phyloP scores from a whole-genome alignment of 2,113 vertebrate genomes.

The Nicator chloris region DNA sequence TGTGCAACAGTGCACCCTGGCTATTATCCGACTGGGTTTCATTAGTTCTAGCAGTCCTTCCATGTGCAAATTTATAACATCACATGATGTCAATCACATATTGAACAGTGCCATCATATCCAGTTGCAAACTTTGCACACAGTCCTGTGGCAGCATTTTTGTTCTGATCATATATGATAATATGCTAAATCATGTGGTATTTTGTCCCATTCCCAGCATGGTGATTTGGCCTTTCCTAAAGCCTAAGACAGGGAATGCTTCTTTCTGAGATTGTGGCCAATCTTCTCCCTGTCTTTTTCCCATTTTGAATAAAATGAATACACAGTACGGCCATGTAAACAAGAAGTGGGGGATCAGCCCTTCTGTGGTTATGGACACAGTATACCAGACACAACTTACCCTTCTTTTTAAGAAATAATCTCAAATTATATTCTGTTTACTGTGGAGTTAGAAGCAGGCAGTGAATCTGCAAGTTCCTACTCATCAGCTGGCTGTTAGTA shows the following conservation, averaged over 20 bases:
- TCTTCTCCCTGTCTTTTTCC: neutral
- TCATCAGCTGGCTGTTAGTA: neutral
- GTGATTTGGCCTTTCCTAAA: neutral
- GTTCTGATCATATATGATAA: neutral
- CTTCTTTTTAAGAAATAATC: neutral
- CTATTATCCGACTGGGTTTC: neutral
- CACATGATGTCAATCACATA: neutral
- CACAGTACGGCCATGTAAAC: rapidly evolving
- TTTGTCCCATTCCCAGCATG: neutral
- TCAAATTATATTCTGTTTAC: neutral
- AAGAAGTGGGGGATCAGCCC: neutral
- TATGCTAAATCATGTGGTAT: neutral
- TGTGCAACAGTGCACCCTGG: neutral
- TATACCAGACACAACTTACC: neutral
- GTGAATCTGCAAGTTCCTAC: neutral
- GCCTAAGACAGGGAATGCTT: neutral
- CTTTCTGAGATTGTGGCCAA: neutral
- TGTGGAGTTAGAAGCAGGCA: neutral
- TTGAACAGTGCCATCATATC: neutral
- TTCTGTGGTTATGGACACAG: neutral
- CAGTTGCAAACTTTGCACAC: neutral
- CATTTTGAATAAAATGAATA: neutral
- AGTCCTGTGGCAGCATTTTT: neutral
- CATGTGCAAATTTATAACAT: neutral
- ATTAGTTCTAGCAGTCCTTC: neutral